phyloP scores from a whole-genome alignment of 2,113 vertebrate species.

The Diphyllodes magnificus region DNA sequence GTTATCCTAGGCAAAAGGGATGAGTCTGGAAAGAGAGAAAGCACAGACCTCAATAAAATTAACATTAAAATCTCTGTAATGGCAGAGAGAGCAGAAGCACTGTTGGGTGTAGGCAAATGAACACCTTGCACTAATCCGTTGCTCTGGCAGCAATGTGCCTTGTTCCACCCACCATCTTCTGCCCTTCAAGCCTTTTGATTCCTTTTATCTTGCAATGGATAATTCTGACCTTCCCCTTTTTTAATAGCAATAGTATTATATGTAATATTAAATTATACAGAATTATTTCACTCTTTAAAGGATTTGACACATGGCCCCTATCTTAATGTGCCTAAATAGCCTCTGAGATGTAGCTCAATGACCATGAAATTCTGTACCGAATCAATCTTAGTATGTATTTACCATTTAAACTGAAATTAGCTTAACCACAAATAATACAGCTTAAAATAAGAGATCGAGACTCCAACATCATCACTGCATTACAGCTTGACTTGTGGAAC shows the following conservation, averaged over 20 bases:
- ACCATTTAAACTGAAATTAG: neutral
- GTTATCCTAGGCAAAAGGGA: neutral
- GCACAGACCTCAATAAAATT: neutral
- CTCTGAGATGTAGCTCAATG: neutral
- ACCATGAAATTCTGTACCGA: neutral
- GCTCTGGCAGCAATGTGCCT: neutral
- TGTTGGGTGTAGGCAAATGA: neutral
- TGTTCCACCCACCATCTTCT: neutral
- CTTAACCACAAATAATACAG: neutral
- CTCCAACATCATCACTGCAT: neutral
- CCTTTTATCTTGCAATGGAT: neutral
- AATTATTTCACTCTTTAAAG: neutral
- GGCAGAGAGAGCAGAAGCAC: neutral
- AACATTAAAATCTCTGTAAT: neutral
- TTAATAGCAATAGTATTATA: neutral
- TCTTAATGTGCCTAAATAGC: neutral
- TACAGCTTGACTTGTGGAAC: neutral
- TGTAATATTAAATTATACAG: neutral
- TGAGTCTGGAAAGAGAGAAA: neutral
- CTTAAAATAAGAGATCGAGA: neutral
- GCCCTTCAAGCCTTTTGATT: neutral
- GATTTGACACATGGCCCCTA: neutral
- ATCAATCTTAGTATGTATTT: neutral
- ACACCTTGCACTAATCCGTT: neutral
- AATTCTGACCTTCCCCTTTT: neutral